Base-by-base conservation (phyloP, 2,888 invertebrate genomes). In the Eubasilissa splendida region DNA sequence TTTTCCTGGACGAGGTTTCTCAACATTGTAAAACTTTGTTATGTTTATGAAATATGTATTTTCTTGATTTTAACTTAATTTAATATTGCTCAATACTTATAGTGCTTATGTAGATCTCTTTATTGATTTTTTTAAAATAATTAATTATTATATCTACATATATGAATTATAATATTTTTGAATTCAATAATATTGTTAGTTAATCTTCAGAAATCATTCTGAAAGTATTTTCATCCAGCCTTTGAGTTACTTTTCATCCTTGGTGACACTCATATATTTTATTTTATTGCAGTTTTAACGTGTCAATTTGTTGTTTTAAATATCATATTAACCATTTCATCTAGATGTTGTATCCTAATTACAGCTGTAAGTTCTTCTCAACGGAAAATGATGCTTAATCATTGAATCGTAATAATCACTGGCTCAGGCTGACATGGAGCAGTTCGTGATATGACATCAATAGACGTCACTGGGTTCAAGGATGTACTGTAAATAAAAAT, bases 51-150 rank as follows among this genome's bases (percentile, higher is more conserved):
- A 22, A 22, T 22, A 22, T 22, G 22, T 22, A 22, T 22, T 68
- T 68, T 33, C 52, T 50, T 42, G 50, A 68, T 68, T 71, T 54
- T 54, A 71, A 54, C 54, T 22, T 70, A 31, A 71, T 71, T 71
- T 53, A 53, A 54, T 71, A 71, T 71, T 71, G 71, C 71, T 71
- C 71, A 71, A 71, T 71, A 71, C 54, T 70, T 71, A 54, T 31
- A 54, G 58, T 11, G 58, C n/a, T 58, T 58, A 58, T n/a, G 71
- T 71, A 71, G 71, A 71, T 71, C 71, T 54, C 71, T 71, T 71
- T 54, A 68, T n/a, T 68, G 68, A 68, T 68, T 14, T 50, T 68
- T 63, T 33, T 11, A 63, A 63, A 12, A 42, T 12, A 12, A 11
- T 63, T 33, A 33, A 10, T 33, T 63, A 63, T 11, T 31, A 63